Conservation (phyloP, 1,140 invertebrate species). For the Listronotus oregonensis region DNA sequence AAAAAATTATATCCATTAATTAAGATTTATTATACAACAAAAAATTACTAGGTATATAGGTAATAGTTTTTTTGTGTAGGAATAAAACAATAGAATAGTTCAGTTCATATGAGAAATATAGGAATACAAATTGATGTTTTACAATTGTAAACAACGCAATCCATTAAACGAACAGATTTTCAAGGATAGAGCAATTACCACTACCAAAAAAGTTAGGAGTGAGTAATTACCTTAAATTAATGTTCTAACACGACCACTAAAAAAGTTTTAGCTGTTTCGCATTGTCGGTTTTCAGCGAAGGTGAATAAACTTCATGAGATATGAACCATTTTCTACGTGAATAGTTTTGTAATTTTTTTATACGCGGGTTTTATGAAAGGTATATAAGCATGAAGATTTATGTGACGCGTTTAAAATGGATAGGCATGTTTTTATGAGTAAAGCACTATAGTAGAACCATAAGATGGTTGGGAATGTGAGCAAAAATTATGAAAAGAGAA, state of each 20-base stretch:
- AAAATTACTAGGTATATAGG: too few relatives aligned
- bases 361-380: not conserved
- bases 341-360: not conserved
- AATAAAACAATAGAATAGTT: too few relatives aligned
- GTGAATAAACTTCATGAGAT: constrained; percentile 6
- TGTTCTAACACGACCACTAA: constrained; percentile 5
- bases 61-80: too few relatives aligned
- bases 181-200: constrained; percentile 18
- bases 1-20: too few relatives aligned
- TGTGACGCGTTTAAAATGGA: not conserved
- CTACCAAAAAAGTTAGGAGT: constrained; percentile 14
- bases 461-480: too few relatives aligned
- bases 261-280: constrained; percentile 5
- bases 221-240: constrained; percentile 9
- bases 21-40: too few relatives aligned
- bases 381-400: not conserved
- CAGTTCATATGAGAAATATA: too few relatives aligned
- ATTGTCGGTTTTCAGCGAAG: not conserved
- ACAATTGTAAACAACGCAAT: constrained; percentile 5
- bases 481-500: too few relatives aligned
- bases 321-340: not conserved
- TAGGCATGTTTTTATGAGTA: too few relatives aligned
- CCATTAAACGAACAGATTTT: constrained; percentile 12
- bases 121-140: too few relatives aligned
- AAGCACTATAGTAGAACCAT: too few relatives aligned